A percentile compares a stretch with the other conserved stretches of the same genome.
Conservation (phyloP, 2,888 invertebrate species). For the Dryococelus australis region DNA sequence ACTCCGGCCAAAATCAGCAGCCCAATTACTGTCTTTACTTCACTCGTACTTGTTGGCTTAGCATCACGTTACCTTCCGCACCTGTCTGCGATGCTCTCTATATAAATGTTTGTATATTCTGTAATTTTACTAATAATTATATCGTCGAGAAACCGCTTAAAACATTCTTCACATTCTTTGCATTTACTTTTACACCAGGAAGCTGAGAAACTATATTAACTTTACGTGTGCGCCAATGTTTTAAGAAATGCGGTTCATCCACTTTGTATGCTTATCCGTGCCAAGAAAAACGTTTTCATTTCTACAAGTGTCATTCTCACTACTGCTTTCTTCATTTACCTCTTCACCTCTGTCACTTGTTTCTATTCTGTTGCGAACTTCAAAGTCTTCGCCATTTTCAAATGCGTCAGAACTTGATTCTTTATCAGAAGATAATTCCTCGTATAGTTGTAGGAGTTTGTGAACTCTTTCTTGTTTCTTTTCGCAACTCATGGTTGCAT, state of each 20-base stretch:
- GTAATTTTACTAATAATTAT: too few species aligned
- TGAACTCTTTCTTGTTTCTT: too few species aligned
- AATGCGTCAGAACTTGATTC: not conserved
- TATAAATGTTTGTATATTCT: too few species aligned
- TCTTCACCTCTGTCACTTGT: not conserved
- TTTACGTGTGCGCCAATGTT: not conserved
- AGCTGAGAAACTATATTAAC: not conserved
- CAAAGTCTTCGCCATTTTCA: not conserved
- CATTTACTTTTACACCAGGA: not conserved
- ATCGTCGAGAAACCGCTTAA: too few species aligned
- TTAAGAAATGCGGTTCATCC: not conserved
- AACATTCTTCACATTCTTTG: conserved; percentile 16
- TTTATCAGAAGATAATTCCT: not conserved
- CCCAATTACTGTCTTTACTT: too few species aligned
- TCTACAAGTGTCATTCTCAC: not conserved
- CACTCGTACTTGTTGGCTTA: too few species aligned
- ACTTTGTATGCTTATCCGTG: not conserved
- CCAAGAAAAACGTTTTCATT: not conserved
- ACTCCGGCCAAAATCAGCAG: too few species aligned
- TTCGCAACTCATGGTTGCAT: too few species aligned
- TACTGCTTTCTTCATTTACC: not conserved
- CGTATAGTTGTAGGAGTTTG: conserved; percentile 7
- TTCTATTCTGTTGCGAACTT: not conserved
- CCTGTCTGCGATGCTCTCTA: too few species aligned
- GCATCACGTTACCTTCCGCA: too few species aligned